Conservation (phyloP, 2,797 vertebrate genomes). For the Characodon lateralis region DNA sequence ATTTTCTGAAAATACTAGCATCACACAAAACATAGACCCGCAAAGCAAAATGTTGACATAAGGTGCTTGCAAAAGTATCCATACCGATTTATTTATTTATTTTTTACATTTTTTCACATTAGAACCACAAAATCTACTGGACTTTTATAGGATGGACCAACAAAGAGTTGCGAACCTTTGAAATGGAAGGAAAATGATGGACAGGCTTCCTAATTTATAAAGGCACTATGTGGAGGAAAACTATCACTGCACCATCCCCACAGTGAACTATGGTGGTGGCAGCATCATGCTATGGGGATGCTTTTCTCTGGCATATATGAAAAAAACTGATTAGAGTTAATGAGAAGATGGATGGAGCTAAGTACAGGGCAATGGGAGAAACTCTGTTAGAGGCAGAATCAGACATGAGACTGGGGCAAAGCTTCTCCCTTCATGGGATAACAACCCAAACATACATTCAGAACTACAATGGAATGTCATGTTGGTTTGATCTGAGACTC, state of each 20-base stretch:
- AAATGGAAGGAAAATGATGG: no score
- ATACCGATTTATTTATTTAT: background rate
- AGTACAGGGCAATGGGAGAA: background rate
- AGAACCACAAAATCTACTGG: no score
- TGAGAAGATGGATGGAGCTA: background rate
- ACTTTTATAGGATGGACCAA: no score
- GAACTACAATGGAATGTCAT: background rate
- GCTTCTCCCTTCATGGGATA: background rate
- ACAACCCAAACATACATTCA: background rate
- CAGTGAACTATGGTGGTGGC: no score
- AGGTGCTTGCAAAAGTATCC: conserved; percentile 27
- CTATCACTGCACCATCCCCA: no score
- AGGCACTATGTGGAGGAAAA: no score
- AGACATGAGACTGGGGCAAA: background rate
- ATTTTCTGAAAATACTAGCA: conserved; percentile 45
- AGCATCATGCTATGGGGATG: no score
- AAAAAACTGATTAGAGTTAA: background rate
- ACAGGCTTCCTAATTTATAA: no score
- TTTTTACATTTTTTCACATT: background rate
- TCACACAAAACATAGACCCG: conserved; percentile 30
- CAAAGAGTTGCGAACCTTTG: no score
- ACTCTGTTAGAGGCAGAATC: background rate
- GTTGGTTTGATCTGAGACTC: background rate
- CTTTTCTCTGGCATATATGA: no score
- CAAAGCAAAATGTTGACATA: conserved; percentile 50